Percentiles rank a stretch among this genome's conserved stretches.
These are phyloP conservation scores for Zaprionus bogoriensis DNA, from an alignment of 2,888 invertebrate genomes.

Conservation along the genomic window DNA sequence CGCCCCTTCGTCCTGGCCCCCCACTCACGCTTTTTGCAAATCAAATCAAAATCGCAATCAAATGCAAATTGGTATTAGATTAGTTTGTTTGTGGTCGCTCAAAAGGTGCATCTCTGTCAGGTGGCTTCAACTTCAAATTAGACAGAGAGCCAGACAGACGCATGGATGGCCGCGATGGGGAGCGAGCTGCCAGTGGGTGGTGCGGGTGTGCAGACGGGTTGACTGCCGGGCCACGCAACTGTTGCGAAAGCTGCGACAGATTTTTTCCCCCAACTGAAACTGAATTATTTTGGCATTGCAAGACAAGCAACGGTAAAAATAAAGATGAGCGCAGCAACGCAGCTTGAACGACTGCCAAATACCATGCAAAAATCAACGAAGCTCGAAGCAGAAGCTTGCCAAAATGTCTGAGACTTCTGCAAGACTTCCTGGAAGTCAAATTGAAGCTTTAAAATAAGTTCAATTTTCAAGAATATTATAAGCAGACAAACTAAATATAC, in stretches of 20 bases:
- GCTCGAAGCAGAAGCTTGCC: too few relatives aligned
- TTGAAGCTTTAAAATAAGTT: too few relatives aligned
- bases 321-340: neutral
- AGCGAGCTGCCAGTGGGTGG: too few relatives aligned
- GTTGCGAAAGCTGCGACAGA: slow-evolving; percentile 55
- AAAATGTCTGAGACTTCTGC: too few relatives aligned
- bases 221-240: slow-evolving; percentile 51
- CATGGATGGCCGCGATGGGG: neutral
- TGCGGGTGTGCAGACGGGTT: neutral
- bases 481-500: too few relatives aligned
- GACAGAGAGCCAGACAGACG: slow-evolving; percentile 26
- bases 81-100: slow-evolving; percentile 67
- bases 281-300: slow-evolving; percentile 53
- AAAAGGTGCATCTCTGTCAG: slow-evolving; percentile 43
- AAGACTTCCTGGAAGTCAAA: too few relatives aligned
- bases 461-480: too few relatives aligned
- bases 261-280: slow-evolving; percentile 40
- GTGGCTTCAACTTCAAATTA: slow-evolving; percentile 59
- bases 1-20: neutral
- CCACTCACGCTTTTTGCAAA: slow-evolving; percentile 30
- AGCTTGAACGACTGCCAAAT: neutral
- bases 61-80: slow-evolving; percentile 77
- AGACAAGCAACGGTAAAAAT: slow-evolving; percentile 25
- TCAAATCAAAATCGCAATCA: slow-evolving; percentile 74
- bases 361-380: slow-evolving; percentile 11